These are phyloP conservation scores for Diploptera punctata DNA, from an alignment of 2,888 invertebrate species.

Conservation along the genomic window DNA sequence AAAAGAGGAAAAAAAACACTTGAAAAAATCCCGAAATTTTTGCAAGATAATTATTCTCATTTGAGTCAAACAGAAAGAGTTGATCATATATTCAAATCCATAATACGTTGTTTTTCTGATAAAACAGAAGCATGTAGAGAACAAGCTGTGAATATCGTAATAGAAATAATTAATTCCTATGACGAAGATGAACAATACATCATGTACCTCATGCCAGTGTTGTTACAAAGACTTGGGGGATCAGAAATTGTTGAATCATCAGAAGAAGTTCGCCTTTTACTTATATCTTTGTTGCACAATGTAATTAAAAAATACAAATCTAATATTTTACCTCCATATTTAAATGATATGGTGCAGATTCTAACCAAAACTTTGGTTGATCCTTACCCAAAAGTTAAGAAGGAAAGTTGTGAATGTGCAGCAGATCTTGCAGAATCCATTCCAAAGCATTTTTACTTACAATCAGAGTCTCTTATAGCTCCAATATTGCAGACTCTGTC, in stretches of 20 bases:
- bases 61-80: constrained; percentile 49
- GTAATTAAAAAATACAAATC: constrained; percentile 70
- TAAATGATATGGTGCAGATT: constrained; percentile 78
- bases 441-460: constrained; percentile 74
- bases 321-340: constrained; percentile 68
- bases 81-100: constrained; percentile 55
- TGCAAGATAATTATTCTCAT: constrained; percentile 53
- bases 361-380: constrained; percentile 75
- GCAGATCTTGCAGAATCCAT: constrained; percentile 67
- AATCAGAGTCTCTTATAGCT: constrained; percentile 74
- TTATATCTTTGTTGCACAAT: constrained; percentile 68
- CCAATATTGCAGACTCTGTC: constrained; percentile 74
- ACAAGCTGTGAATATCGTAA: constrained; percentile 61
- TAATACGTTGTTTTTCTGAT: constrained; percentile 61
- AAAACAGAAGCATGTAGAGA: constrained; percentile 69
- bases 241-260: constrained; percentile 73
- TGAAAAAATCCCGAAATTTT: constrained; percentile 60
- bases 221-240: constrained; percentile 78
- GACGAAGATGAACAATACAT: constrained; percentile 72
- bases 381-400: constrained; percentile 81
- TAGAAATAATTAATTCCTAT: constrained; percentile 62
- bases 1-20: constrained; percentile 63
- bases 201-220: constrained; percentile 74
- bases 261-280: constrained; percentile 82
- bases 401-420: constrained; percentile 76